Evolutionary conservation across 2,888 invertebrate species (phyloP).

Genomic region (Bombyx huttoni): DNA sequence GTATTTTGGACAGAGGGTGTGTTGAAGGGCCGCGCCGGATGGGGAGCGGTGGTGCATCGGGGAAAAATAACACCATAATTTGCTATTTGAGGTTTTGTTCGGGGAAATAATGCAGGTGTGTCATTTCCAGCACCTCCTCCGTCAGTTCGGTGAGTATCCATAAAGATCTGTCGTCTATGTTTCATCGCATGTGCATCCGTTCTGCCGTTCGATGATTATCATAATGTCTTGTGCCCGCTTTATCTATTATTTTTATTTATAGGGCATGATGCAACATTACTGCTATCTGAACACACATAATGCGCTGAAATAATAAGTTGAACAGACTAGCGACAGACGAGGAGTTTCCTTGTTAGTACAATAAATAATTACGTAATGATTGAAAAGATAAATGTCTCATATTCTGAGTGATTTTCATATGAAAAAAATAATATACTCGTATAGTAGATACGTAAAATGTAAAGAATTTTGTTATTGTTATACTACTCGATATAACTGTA

Average conservation of each 20-base stretch:
- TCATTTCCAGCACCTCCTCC: slow-evolving; percentile 71
- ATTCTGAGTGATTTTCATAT: neutral
- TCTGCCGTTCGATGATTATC: slow-evolving; percentile 1
- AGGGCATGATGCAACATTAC: slow-evolving; percentile 1
- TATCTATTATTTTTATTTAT: slow-evolving; percentile 1
- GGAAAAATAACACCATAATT: slow-evolving; percentile 37
- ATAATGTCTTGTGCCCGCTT: slow-evolving; percentile 4
- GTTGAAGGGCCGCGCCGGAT: slow-evolving; percentile 41
- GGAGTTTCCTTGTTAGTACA: neutral
- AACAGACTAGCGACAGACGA: neutral
- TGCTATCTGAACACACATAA: neutral
- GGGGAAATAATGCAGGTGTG: slow-evolving; percentile 69
- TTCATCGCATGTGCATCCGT: slow-evolving; percentile 9
- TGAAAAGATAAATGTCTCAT: neutral
- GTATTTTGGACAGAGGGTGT: slow-evolving; percentile 69
- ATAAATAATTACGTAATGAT: neutral
- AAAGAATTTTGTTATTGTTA: neutral
- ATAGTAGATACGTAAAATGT: neutral
- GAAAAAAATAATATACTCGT: neutral
- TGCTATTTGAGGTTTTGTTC: slow-evolving; percentile 51
- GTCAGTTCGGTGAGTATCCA: slow-evolving; percentile 67
- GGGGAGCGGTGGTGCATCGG: slow-evolving; percentile 38
- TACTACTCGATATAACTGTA: neutral
- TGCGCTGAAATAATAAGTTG: neutral
- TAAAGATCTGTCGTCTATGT: slow-evolving; percentile 3